A percentile compares a stretch with the other conserved stretches of the same genome.
Evolutionary conservation across 2,113 vertebrate species (phyloP).

Genomic region (Perccottus glenii): DNA sequence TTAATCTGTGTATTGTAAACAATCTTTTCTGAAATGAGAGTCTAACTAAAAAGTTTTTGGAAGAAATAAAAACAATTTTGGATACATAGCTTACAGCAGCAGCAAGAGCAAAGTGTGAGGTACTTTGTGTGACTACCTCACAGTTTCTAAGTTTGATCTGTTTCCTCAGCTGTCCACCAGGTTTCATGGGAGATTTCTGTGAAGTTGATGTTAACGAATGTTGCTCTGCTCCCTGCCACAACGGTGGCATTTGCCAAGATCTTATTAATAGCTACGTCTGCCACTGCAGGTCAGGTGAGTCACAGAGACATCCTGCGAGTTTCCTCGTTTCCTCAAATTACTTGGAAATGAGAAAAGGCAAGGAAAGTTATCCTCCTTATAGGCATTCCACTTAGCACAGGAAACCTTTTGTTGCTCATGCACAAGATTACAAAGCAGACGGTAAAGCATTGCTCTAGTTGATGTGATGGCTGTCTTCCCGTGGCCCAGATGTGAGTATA

Average conservation of each 20-base stretch:
- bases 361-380: conserved; percentile 1
- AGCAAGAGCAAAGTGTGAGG: conserved; percentile 30
- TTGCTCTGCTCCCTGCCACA: conserved; percentile 83
- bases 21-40: conserved; percentile 16
- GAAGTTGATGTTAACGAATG: conserved; percentile 86
- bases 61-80: conserved; percentile 35
- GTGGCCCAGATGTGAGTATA: conserved; percentile 29
- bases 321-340: conserved; percentile 45
- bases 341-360: conserved; percentile 33
- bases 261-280: conserved; percentile 84
- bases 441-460: conserved; percentile 1
- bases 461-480: conserved; percentile 13
- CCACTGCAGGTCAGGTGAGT: conserved; percentile 84
- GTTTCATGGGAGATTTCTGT: conserved; percentile 80
- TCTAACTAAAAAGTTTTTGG: conserved; percentile 14
- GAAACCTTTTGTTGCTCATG: conserved; percentile 27
- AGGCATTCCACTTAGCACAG: conserved; percentile 16
- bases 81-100: conserved; percentile 18
- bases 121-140: conserved; percentile 28
- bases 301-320: conserved; percentile 50
- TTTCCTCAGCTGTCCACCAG: conserved; percentile 77
- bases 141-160: conserved; percentile 40
- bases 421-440: conserved; percentile 30
- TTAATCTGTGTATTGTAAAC: neutral
- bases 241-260: conserved; percentile 83